A percentile compares a stretch with the other conserved stretches of the same genome.
Evolutionary conservation across 2,797 vertebrate genomes (phyloP).

Genomic region (Sebastes cheni): DNA sequence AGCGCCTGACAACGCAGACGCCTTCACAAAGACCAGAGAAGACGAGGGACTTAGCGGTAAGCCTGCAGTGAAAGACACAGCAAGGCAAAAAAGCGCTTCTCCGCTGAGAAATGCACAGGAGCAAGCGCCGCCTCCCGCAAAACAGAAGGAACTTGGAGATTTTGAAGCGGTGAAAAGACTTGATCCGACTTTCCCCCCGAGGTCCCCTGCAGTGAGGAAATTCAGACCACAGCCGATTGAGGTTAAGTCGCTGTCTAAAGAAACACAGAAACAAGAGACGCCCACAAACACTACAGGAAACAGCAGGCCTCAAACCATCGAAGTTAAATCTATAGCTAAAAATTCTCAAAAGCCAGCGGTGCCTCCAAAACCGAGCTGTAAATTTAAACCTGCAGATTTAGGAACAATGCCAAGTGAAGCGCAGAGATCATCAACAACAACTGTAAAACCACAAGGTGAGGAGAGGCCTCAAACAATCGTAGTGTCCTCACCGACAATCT

Average conservation of each 20-base stretch:
- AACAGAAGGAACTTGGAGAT: slow-evolving; percentile 59
- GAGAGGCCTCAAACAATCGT: slow-evolving; percentile 75
- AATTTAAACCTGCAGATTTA: slow-evolving; percentile 78
- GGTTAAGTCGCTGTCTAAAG: slow-evolving; percentile 77
- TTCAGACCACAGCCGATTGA: slow-evolving; percentile 74
- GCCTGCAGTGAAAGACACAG: slow-evolving; percentile 40
- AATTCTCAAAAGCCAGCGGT: slow-evolving; percentile 79
- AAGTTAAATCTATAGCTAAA: slow-evolving; percentile 82
- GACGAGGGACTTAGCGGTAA: slow-evolving; percentile 41
- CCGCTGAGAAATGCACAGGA: slow-evolving; percentile 26
- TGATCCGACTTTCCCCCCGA: slow-evolving; percentile 73
- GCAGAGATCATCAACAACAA: slow-evolving; percentile 47
- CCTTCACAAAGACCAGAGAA: slow-evolving; percentile 44
- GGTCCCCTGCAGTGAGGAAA: slow-evolving; percentile 69
- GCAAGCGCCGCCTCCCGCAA: slow-evolving; percentile 28
- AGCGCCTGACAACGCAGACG: slow-evolving; percentile 29
- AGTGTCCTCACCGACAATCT: slow-evolving; percentile 73
- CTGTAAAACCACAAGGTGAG: slow-evolving; percentile 62
- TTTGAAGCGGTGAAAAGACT: slow-evolving; percentile 75
- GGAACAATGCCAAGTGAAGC: slow-evolving; percentile 61
- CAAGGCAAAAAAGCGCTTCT: slow-evolving; percentile 42
- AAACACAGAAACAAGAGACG: slow-evolving; percentile 69
- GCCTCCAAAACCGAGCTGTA: slow-evolving; percentile 80
- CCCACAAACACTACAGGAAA: slow-evolving; percentile 21
- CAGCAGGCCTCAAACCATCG: slow-evolving; percentile 75